Base-by-base conservation (phyloP, 1,140 invertebrate genomes). In the Latrodectus geometricus region DNA sequence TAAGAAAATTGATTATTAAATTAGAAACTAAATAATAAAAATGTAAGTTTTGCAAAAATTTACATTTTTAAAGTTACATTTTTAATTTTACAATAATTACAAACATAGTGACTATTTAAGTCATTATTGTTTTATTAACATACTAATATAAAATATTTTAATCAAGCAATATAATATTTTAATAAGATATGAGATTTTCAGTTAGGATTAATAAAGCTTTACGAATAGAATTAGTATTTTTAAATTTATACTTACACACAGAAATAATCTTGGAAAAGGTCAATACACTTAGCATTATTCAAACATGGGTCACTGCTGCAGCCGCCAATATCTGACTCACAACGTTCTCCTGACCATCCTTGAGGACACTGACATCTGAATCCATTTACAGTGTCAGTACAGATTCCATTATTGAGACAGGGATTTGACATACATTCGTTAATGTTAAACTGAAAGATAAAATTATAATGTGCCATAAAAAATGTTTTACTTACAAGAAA, bases 231-330 rank as follows among this genome's bases (percentile, higher is more conserved):
- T n/a, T n/a, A n/a, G n/a, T 35, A 35, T 5, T 35, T 3, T 35
- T 35, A 35, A 35, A 35, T 35, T 35, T 35, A 35, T 35, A 35
- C 94, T 94, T 94, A 95, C 93, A 98, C 97, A 90, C 97, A 98
- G 94, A 99, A 99, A 91, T 95, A 98, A 90, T 98, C 97, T 92
- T 96, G 94, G 94, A 98, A 98, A 5, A 99, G 92, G 90, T 98
- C 95, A 74, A 98, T 96, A 91, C 98, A 99, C 21, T 93, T 93
- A 21, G 97, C 97, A 89, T 97, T 95, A 91, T 99, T 98, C 89
- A 96, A 95, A 91, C 98, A 99, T 4, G 97, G 97, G 78, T 93
- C 93, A 82, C 94, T 94, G 85, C 94, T 93, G 90, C 98, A 99
- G 76, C 94, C 95, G 86, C 96, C 96, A 82, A 98, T 94, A 90